Evolutionary conservation across 64 coral and sea anemone species (phyloP).

Genomic region (Trachythela sp.): DNA sequence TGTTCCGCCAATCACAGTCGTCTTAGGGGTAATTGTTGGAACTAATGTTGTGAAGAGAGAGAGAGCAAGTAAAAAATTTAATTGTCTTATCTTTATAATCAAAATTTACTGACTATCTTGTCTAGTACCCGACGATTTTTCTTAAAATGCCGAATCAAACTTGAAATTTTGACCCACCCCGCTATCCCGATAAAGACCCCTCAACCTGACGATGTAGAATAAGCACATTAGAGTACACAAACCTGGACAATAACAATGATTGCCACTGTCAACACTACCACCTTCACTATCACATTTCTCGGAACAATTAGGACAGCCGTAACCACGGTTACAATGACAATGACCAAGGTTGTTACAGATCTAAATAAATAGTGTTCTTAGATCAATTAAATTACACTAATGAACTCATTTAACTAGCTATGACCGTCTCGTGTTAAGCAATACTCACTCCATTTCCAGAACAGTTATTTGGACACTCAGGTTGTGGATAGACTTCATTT

Average conservation of each 20-base stretch:
- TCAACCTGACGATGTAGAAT: no score
- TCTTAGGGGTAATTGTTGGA: no score
- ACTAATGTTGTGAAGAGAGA: no score
- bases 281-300: neutral
- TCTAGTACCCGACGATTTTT: no score
- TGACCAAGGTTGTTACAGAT: neutral
- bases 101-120: no score
- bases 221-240: neutral
- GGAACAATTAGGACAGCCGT: neutral
- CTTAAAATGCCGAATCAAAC: no score
- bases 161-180: no score
- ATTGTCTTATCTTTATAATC: no score
- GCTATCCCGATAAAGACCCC: no score
- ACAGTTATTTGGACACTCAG: neutral
- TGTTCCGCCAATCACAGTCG: no score
- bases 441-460: neutral
- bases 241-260: neutral
- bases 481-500: neutral
- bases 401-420: neutral
- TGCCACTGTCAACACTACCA: constrained; percentile 5
- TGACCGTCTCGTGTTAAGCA: no score
- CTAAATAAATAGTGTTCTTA: neutral
- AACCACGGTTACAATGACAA: constrained; percentile 8
- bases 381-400: neutral
- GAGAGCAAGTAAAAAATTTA: no score